Evolutionary conservation across 2,888 invertebrate species (phyloP).

Genomic region (Antheraea assamensis): DNA sequence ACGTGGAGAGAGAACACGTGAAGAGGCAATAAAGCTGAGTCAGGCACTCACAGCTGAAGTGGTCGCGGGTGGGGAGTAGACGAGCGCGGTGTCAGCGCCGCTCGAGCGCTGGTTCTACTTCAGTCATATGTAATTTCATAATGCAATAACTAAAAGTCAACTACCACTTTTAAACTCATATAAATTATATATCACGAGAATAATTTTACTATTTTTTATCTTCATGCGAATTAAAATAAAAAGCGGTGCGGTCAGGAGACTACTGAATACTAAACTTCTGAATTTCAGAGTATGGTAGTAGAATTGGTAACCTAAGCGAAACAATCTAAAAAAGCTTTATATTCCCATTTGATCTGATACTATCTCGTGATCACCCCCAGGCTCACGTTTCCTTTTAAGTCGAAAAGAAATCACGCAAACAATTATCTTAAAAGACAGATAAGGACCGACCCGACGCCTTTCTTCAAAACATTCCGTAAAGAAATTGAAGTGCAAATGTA

Average conservation of each 20-base stretch:
- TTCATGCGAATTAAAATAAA: too few relatives aligned
- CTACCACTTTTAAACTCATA: neutral
- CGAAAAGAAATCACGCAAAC: constrained; percentile 54
- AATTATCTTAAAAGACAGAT: constrained; percentile 52
- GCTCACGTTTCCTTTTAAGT: constrained; percentile 31
- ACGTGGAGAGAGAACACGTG: constrained; percentile 22
- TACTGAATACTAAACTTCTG: too few relatives aligned
- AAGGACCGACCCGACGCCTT: constrained; percentile 36
- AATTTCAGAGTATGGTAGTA: too few relatives aligned
- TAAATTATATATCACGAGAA: neutral
- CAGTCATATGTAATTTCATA: constrained; percentile 49
- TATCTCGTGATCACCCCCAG: constrained; percentile 38
- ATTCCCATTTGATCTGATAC: constrained; percentile 36
- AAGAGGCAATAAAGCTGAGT: constrained; percentile 28
- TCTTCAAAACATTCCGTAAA: constrained; percentile 18
- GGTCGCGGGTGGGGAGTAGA: constrained; percentile 30
- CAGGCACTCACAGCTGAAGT: constrained; percentile 25
- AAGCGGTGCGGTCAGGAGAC: too few relatives aligned
- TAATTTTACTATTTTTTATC: neutral
- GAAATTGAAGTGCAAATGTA: constrained; percentile 8
- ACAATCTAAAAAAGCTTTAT: constrained; percentile 35
- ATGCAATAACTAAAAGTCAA: constrained; percentile 7
- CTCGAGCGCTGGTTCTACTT: constrained; percentile 30
- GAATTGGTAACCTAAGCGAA: constrained; percentile 31
- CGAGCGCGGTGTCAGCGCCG: constrained; percentile 40